Conservation (phyloP, 2,113 vertebrate genomes). For the Haliaeetus leucogaster region DNA sequence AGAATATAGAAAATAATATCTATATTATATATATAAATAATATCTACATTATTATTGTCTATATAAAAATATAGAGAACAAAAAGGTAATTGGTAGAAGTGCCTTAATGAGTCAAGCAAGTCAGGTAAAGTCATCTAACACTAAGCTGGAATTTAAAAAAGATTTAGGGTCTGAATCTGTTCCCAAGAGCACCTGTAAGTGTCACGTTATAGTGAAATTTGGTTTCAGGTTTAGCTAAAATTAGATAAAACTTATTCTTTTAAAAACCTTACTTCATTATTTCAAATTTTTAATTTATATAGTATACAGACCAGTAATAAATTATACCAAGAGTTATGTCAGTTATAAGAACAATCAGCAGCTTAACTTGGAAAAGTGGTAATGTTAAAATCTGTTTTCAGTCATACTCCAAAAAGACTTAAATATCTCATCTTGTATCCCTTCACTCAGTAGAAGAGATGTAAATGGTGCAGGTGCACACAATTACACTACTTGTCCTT, state of each 20-base stretch:
- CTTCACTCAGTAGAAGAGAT: background rate
- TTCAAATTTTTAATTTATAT: background rate
- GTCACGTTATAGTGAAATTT: background rate
- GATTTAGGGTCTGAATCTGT: background rate
- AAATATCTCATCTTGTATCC: background rate
- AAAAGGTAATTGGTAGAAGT: background rate
- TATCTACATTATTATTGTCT: background rate
- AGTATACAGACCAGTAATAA: background rate
- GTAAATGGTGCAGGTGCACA: background rate
- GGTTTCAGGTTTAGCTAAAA: background rate
- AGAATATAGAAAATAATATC: background rate
- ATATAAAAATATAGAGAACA: background rate
- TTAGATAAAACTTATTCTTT: background rate
- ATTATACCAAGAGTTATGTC: background rate
- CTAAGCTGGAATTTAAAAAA: background rate
- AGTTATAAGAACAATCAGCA: background rate
- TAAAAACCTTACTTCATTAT: background rate
- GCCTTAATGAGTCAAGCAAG: background rate
- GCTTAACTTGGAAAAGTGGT: background rate
- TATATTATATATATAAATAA: background rate
- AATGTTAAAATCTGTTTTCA: background rate
- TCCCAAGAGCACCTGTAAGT: background rate
- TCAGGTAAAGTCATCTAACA: background rate
- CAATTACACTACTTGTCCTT: background rate
- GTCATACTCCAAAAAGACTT: background rate